A percentile compares a stretch with the other conserved stretches of the same genome.
phyloP scores from a whole-genome alignment of 30 jellyfish, hydroid and myxozoan species.

The Pelagia noctiluca region DNA sequence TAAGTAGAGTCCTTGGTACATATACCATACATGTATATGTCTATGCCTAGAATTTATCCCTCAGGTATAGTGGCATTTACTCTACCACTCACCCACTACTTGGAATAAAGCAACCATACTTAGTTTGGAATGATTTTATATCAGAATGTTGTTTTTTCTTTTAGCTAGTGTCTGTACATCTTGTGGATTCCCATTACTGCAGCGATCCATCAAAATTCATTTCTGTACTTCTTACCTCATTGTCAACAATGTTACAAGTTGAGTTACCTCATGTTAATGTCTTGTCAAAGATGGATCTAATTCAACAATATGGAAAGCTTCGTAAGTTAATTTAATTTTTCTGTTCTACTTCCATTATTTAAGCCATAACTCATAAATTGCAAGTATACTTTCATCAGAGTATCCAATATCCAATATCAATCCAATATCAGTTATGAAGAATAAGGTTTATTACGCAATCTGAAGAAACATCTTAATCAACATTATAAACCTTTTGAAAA shows the following conservation, averaged over 20 bases:
- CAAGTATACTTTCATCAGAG: no score
- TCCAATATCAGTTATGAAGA: no score
- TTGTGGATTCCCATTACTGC: conserved; percentile 96
- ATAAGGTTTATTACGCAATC: no score
- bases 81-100: no score
- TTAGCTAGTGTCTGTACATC: conserved; percentile 93
- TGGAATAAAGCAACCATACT: neutral
- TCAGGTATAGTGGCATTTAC: no score
- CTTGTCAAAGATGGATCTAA: conserved; percentile 91
- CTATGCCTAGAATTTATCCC: no score
- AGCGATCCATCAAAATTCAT: conserved; percentile 92
- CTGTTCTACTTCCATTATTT: neutral
- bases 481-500: no score
- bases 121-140: neutral
- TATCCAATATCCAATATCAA: no score
- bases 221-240: conserved; percentile 86
- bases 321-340: conserved; percentile 43
- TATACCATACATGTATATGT: no score
- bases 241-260: conserved; percentile 95
- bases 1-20: no score
- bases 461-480: no score
- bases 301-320: conserved; percentile 91
- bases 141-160: conserved; percentile 17
- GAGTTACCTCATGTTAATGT: conserved; percentile 96
- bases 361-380: no score